Conservation (phyloP, 2,113 vertebrate genomes). For the Neolamprologus sp. region DNA sequence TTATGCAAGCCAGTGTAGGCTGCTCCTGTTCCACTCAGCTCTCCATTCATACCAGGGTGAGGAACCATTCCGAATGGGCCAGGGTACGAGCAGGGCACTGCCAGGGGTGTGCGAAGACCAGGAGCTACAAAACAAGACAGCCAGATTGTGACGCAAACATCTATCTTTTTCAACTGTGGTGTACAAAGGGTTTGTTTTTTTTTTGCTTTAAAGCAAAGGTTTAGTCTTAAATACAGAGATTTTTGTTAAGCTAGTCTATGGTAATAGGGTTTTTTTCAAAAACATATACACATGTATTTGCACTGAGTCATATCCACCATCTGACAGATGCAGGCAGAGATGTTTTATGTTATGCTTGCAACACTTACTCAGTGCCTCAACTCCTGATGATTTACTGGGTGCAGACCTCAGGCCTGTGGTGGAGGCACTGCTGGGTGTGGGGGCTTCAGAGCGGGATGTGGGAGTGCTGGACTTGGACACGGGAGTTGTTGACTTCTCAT, state of each 20-base stretch:
- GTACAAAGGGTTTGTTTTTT: neutral
- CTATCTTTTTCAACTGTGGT: neutral
- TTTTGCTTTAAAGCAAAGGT: neutral
- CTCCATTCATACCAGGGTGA: slow-evolving; percentile 91
- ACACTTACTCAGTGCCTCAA: slow-evolving; percentile 75
- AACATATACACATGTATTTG: neutral
- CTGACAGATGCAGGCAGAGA: neutral
- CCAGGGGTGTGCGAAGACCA: slow-evolving; percentile 83
- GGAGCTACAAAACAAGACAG: slow-evolving; percentile 61
- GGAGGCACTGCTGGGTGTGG: slow-evolving; percentile 85
- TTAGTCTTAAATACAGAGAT: neutral
- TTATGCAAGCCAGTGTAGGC: slow-evolving; percentile 84
- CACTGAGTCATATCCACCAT: neutral
- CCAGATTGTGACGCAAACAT: neutral
- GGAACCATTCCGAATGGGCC: slow-evolving; percentile 90
- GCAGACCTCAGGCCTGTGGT: slow-evolving; percentile 82
- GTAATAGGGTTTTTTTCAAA: neutral
- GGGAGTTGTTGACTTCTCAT: slow-evolving; percentile 90
- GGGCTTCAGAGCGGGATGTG: slow-evolving; percentile 85
- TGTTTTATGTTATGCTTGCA: neutral
- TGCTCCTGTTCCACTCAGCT: slow-evolving; percentile 78
- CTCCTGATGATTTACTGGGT: slow-evolving; percentile 76
- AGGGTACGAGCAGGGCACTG: slow-evolving; percentile 83
- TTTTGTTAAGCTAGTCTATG: neutral
- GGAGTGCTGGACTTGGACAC: slow-evolving; percentile 93